Evolutionary conservation across 2,797 vertebrate species (phyloP).

Genomic region (Spinus pinus): DNA sequence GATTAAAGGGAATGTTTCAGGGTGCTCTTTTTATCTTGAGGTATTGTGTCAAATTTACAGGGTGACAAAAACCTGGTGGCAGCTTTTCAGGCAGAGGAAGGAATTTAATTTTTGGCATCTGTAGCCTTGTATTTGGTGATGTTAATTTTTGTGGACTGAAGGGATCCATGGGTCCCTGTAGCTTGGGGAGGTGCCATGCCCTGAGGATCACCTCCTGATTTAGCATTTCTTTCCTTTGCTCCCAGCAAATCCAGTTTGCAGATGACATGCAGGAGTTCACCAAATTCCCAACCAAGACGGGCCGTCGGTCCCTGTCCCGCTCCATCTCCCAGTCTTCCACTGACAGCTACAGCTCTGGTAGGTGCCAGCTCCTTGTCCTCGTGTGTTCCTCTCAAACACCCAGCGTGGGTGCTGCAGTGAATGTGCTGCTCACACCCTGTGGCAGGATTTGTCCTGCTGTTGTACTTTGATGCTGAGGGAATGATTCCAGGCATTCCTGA

Average conservation of each 20-base stretch:
- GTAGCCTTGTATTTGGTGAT: background rate
- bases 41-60: background rate
- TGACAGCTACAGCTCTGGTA: constrained; percentile 99
- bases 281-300: constrained; percentile 96
- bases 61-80: background rate
- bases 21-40: background rate
- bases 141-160: background rate
- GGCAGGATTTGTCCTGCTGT: background rate
- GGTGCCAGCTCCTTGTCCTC: background rate
- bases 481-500: background rate
- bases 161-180: background rate
- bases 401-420: rapidly evolving
- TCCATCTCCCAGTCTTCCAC: constrained; percentile 99
- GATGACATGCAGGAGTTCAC: constrained; percentile 99
- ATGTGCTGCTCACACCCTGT: rapidly evolving
- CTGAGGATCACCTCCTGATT: background rate
- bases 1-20: background rate
- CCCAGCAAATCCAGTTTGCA: constrained; percentile 95
- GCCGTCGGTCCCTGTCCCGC: constrained; percentile 92
- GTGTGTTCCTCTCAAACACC: background rate
- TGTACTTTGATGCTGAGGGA: background rate
- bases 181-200: background rate
- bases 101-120: background rate
- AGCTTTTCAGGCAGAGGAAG: background rate
- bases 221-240: background rate